phyloP scores from a whole-genome alignment of 2,797 vertebrate species.

The Dipus sagitta region DNA sequence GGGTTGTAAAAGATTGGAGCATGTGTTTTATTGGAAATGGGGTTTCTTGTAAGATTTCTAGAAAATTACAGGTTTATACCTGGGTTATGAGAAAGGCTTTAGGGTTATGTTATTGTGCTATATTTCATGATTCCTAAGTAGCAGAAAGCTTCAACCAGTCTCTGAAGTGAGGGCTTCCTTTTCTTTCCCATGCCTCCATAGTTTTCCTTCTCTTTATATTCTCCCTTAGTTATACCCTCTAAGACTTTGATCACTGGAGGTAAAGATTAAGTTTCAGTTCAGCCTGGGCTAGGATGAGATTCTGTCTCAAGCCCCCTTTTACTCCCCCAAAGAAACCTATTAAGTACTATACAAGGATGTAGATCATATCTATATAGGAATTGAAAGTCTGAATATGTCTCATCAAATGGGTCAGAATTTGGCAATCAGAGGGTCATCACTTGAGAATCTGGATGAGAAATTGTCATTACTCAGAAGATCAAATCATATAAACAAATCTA shows the following conservation, averaged over 20 bases:
- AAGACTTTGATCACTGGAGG: too few species aligned
- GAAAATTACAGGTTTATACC: background rate
- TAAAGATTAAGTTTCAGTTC: too few species aligned
- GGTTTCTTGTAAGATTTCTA: background rate
- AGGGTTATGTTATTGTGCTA: background rate
- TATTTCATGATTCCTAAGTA: background rate
- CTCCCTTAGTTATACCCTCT: too few species aligned
- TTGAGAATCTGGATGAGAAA: background rate
- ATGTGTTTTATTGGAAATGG: background rate
- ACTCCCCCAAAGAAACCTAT: too few species aligned
- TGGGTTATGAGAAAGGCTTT: background rate
- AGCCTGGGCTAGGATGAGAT: too few species aligned
- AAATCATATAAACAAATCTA: background rate
- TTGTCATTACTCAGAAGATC: background rate
- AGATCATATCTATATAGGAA: background rate
- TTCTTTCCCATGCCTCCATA: too few species aligned
- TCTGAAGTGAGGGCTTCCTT: too few species aligned
- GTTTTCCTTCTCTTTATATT: too few species aligned
- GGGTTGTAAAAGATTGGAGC: background rate
- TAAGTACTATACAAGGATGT: too few species aligned
- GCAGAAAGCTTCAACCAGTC: too few species aligned
- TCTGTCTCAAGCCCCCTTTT: too few species aligned
- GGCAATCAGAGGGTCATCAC: background rate
- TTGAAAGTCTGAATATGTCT: background rate
- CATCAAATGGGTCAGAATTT: background rate